Percentiles rank a stretch among this genome's conserved stretches.
These are phyloP conservation scores for Anoplius nigerrimus DNA, from an alignment of 2,888 invertebrate genomes.

Conservation along the genomic window DNA sequence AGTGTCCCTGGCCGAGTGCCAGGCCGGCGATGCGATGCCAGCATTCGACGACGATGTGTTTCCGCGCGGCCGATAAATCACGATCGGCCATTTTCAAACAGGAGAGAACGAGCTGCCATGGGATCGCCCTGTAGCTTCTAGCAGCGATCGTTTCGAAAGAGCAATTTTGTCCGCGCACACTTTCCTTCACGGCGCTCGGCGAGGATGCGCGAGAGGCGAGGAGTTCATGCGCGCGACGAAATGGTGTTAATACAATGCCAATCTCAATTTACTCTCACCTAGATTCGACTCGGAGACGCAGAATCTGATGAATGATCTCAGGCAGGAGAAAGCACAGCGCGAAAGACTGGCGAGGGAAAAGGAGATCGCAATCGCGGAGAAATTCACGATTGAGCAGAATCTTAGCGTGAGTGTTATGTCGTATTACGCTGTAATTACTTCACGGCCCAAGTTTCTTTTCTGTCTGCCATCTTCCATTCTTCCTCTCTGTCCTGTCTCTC, in stretches of 20 bases:
- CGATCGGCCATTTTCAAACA: slow-evolving; percentile 45
- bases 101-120: slow-evolving; percentile 4
- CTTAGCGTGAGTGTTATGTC: slow-evolving; percentile 81
- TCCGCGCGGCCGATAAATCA: slow-evolving; percentile 24
- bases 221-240: background rate
- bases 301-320: slow-evolving; percentile 87
- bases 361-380: slow-evolving; percentile 90
- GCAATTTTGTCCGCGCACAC: background rate
- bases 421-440: no score
- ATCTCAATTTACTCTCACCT: background rate
- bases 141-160: no score
- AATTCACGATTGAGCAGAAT: slow-evolving; percentile 90
- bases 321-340: slow-evolving; percentile 86
- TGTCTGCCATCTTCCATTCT: no score
- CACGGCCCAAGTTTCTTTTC: no score
- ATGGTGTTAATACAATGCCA: background rate
- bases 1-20: slow-evolving; percentile 67
- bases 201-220: background rate
- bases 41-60: slow-evolving; percentile 16
- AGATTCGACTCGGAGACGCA: slow-evolving; percentile 92
- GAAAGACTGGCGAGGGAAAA: slow-evolving; percentile 90
- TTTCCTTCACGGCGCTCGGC: background rate
- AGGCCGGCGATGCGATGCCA: slow-evolving; percentile 41
- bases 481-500: no score
- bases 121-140: no score